Evolutionary conservation across 2,797 vertebrate genomes (phyloP).

Genomic region (Dicrostonyx torquatus): DNA sequence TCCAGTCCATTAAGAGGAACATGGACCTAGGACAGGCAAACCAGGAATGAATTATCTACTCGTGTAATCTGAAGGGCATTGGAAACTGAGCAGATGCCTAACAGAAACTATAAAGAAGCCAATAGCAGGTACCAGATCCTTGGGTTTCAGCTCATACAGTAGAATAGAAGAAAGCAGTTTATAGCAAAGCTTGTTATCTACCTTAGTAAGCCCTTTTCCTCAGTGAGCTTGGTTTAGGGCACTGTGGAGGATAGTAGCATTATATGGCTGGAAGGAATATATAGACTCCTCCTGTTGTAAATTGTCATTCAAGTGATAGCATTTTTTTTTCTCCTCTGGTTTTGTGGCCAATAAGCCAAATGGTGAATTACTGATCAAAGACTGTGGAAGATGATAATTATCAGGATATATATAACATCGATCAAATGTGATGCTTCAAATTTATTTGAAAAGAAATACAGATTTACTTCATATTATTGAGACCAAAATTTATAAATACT

Average conservation of each 20-base stretch:
- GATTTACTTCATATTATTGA: neutral
- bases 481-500: neutral
- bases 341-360: neutral
- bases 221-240: neutral
- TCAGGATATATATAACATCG: neutral
- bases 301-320: neutral
- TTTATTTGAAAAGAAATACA: neutral
- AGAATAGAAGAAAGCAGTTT: neutral
- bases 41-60: fast-evolving
- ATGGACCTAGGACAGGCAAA: fast-evolving
- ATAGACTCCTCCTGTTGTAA: neutral
- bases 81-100: neutral
- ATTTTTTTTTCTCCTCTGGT: neutral
- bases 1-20: neutral
- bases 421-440: neutral
- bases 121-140: too few species aligned
- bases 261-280: too few species aligned
- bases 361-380: neutral
- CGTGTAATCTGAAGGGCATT: neutral
- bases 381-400: neutral
- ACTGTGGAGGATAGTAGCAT: neutral
- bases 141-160: neutral
- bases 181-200: neutral
- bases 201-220: fast-evolving
- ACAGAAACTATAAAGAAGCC: neutral